Conservation (phyloP, 2,888 invertebrate genomes). For the Lasioglossum oenotherae region DNA sequence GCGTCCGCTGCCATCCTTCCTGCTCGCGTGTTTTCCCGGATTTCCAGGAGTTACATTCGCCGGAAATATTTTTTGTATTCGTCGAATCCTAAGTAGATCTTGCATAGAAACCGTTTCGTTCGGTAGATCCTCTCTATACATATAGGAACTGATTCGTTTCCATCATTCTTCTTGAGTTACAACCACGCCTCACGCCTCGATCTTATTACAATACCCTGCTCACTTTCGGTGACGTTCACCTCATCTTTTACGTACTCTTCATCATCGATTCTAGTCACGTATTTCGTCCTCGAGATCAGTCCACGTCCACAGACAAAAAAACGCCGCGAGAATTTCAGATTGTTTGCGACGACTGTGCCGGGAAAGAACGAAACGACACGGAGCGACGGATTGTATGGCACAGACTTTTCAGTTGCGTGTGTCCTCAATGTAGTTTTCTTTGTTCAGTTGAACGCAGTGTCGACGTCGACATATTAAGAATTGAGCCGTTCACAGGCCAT, state of each 20-base stretch:
- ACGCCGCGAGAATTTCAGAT: neutral
- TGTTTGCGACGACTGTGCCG: neutral
- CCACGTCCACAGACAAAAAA: neutral
- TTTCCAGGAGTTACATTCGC: neutral
- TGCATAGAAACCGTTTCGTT: neutral
- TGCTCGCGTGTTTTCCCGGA: neutral
- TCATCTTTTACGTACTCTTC: neutral
- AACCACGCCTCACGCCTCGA: neutral
- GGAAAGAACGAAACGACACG: neutral
- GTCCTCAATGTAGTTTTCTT: neutral
- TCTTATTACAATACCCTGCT: constrained; percentile 4
- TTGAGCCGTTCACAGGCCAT: no score
- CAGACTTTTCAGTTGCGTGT: neutral
- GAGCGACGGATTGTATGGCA: neutral
- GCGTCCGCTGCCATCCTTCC: neutral
- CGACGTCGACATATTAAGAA: no score
- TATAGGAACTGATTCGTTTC: neutral
- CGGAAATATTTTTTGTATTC: neutral
- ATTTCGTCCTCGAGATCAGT: neutral
- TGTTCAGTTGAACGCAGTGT: neutral
- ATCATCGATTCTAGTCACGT: neutral
- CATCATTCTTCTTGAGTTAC: neutral
- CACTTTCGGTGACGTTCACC: constrained; percentile 1
- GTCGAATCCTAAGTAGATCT: neutral
- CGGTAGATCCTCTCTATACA: neutral